Conservation (phyloP, 2,888 invertebrate species). For the Sclerodermus sp. region DNA sequence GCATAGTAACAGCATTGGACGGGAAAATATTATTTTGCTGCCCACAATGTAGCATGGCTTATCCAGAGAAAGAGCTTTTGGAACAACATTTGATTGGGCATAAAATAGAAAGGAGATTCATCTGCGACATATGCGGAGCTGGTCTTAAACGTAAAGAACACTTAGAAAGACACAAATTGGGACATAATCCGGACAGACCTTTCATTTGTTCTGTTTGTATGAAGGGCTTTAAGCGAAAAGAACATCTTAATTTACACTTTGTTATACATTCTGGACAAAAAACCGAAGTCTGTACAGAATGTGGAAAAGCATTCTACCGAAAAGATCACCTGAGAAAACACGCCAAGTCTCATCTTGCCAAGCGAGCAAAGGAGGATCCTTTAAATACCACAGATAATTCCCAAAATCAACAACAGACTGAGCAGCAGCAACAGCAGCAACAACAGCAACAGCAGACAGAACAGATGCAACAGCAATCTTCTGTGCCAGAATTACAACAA, state of each 20-base stretch:
- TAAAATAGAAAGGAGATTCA: slow-evolving; percentile 78
- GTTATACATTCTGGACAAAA: slow-evolving; percentile 85
- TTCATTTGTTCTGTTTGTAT: slow-evolving; percentile 77
- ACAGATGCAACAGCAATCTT: slow-evolving; percentile 36
- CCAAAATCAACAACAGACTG: slow-evolving; percentile 57
- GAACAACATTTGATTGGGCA: slow-evolving; percentile 77
- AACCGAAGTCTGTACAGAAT: slow-evolving; percentile 76
- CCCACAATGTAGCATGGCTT: slow-evolving; percentile 81
- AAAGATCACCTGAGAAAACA: slow-evolving; percentile 82
- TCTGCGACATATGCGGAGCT: slow-evolving; percentile 77
- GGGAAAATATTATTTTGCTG: slow-evolving; percentile 77
- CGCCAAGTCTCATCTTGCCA: slow-evolving; percentile 75
- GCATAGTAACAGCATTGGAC: slow-evolving; percentile 74
- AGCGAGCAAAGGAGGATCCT: slow-evolving; percentile 71
- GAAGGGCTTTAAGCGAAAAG: slow-evolving; percentile 80
- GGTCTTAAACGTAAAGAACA: slow-evolving; percentile 79
- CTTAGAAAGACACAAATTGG: slow-evolving; percentile 75
- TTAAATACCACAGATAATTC: slow-evolving; percentile 38
- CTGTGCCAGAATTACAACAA: slow-evolving; percentile 32
- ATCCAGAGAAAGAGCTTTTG: slow-evolving; percentile 77
- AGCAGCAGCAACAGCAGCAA: slow-evolving; percentile 44
- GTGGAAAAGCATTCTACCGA: slow-evolving; percentile 78
- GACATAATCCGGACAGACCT: slow-evolving; percentile 80
- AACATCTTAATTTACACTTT: slow-evolving; percentile 80
- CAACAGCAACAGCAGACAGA: slow-evolving; percentile 39